Evolutionary conservation across 2,888 invertebrate genomes (phyloP).

Genomic region (Limnephilus auricula): DNA sequence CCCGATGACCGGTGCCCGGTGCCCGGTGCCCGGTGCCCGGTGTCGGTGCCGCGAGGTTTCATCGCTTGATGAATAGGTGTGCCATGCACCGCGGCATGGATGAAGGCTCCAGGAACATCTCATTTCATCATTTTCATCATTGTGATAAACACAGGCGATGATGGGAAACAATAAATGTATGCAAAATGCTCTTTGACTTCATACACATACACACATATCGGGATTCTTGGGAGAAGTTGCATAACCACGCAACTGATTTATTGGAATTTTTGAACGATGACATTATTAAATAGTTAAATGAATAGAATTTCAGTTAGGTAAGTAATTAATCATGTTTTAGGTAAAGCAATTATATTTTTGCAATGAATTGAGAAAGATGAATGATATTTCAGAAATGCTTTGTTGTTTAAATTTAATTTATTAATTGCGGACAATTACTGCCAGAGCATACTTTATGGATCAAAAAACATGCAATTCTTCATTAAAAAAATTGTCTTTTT

Average conservation of each 20-base stretch:
- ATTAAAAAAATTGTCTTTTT: too few relatives aligned
- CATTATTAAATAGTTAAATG: neutral
- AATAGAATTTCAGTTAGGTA: neutral
- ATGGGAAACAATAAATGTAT: constrained; percentile 66
- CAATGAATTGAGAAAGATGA: neutral
- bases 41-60: constrained; percentile 17
- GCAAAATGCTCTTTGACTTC: constrained; percentile 63
- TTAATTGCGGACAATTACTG: neutral
- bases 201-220: constrained; percentile 25
- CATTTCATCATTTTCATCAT: constrained; percentile 59
- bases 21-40: neutral
- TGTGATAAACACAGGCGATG: constrained; percentile 64
- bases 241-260: neutral
- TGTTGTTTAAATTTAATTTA: too few relatives aligned
- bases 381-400: too few relatives aligned
- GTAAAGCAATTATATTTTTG: neutral
- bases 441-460: neutral
- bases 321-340: neutral
- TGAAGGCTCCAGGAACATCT: constrained; percentile 54
- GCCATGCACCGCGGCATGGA: constrained; percentile 36
- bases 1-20: neutral
- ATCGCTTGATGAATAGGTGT: constrained; percentile 36
- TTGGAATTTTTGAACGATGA: neutral
- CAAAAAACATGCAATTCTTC: neutral
- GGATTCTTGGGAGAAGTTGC: neutral